Evolutionary conservation across 1,140 invertebrate species (phyloP).

Genomic region (Bombus soroeensis): DNA sequence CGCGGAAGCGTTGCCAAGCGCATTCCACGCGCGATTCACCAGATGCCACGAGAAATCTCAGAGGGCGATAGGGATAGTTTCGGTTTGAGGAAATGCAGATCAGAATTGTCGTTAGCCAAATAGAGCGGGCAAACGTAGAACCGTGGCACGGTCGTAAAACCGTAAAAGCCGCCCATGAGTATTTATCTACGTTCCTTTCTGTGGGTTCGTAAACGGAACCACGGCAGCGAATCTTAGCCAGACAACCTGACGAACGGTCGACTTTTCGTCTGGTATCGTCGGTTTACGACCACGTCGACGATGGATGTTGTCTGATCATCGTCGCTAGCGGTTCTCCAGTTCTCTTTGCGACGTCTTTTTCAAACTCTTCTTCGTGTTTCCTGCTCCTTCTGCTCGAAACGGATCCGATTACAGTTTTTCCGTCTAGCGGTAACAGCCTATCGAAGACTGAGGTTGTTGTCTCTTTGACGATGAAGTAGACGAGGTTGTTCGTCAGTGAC

Average conservation of each 20-base stretch:
- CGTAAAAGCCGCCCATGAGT: not conserved
- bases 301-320: slow-evolving; percentile 21
- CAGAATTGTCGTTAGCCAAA: slow-evolving; percentile 13
- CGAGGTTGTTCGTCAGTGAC: not conserved
- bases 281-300: slow-evolving; percentile 16
- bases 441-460: slow-evolving; percentile 14
- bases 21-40: slow-evolving; percentile 1
- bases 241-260: slow-evolving; percentile 26
- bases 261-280: not conserved
- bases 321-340: not conserved
- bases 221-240: slow-evolving; percentile 1
- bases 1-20: not conserved
- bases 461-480: not conserved
- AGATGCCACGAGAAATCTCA: not conserved
- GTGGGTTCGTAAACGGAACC: slow-evolving; percentile 48
- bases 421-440: not conserved
- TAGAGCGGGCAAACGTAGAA: not conserved
- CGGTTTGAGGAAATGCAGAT: slow-evolving; percentile 20
- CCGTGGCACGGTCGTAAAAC: slow-evolving; percentile 39
- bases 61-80: not conserved
- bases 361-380: not conserved
- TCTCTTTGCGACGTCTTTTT: not conserved
- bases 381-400: not conserved
- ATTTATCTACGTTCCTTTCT: slow-evolving; percentile 48
- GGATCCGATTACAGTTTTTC: slow-evolving; percentile 32